Evolutionary conservation across 2,797 vertebrate genomes (phyloP), one percentile per base, ranked within the genome.

Genomic region (Pyrrhura leucotis): DNA sequence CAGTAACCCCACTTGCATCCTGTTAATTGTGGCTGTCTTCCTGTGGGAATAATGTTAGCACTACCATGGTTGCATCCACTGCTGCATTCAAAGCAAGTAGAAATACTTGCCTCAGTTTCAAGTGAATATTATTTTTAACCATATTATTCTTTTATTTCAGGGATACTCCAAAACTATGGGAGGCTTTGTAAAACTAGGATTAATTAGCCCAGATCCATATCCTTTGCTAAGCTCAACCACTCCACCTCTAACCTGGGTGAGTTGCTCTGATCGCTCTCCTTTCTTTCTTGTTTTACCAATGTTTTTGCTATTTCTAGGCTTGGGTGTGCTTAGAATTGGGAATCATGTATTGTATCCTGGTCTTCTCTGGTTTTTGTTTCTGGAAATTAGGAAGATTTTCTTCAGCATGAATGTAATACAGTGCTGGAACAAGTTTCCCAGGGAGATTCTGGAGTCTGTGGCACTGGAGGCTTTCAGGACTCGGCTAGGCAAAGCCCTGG

Each of bases 171-270:
- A 98, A 92, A 98, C 98, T 63, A 98, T 99, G 98, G 98, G 97
- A 90, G 98, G 98, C 22, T 99, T 99, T 89, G 97, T 99, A 77
- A 99, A 99, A 95, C 88, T 99, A 88, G 99, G 99, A 86, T 98
- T 99, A 93, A 99, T 99, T 92, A 98, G 98, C 95, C 96, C 97
- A 39, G 98, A 99, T 73, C 97, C 98, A 10, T 98, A 97, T 88
- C 98, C 98, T 61, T 59, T 98, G 78, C 97, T 99, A 74, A 97
- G 58, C 31, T 93, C 94, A 31, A 96, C 96, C 8, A 94, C 95
- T 0, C 83, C 97, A 45, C 95, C 98, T 20, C 94, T 99, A 53
- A 98, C 98, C 85, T 99, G 99, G 99, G 99, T 99, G 96, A 98
- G 98, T 90, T 86, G 37, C 23, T 16, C 3, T 71, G 45, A 29